phyloP scores from a whole-genome alignment of 2,888 invertebrate genomes.

The Agapostemon virescens region DNA sequence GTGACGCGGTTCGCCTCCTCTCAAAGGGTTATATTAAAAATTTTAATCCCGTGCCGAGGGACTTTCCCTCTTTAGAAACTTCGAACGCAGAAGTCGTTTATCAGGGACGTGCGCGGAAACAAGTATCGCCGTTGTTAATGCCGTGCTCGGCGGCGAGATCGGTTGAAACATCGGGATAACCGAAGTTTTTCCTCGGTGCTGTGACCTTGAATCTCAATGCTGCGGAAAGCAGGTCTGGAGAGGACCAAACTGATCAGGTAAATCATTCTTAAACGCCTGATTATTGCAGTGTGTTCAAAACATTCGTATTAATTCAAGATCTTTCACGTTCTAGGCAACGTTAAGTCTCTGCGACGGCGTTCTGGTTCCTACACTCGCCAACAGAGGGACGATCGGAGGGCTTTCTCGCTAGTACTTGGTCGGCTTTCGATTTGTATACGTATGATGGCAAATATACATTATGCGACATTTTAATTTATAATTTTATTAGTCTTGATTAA shows the following conservation, averaged over 20 bases:
- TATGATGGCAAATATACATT: no score
- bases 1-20: conserved; percentile 57
- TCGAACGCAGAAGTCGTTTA: conserved; percentile 46
- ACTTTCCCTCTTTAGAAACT: conserved; percentile 36
- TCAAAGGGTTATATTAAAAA: conserved; percentile 70
- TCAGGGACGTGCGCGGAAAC: conserved; percentile 59
- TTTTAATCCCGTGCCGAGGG: conserved; percentile 64
- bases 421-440: no score
- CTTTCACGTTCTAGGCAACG: no score
- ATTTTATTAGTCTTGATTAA: no score
- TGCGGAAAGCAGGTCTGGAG: background rate
- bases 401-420: no score
- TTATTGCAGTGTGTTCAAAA: no score
- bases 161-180: background rate
- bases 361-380: no score
- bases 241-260: background rate
- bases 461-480: no score
- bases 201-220: background rate
- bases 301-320: no score
- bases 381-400: no score
- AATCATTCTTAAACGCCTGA: background rate
- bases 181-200: background rate
- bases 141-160: conserved; percentile 25
- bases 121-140: conserved; percentile 38
- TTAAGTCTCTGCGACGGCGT: no score